Percentiles rank a stretch among this genome's conserved stretches.
phyloP scores from a whole-genome alignment of 2,888 invertebrate species.

The Caenorhabditis sinica region DNA sequence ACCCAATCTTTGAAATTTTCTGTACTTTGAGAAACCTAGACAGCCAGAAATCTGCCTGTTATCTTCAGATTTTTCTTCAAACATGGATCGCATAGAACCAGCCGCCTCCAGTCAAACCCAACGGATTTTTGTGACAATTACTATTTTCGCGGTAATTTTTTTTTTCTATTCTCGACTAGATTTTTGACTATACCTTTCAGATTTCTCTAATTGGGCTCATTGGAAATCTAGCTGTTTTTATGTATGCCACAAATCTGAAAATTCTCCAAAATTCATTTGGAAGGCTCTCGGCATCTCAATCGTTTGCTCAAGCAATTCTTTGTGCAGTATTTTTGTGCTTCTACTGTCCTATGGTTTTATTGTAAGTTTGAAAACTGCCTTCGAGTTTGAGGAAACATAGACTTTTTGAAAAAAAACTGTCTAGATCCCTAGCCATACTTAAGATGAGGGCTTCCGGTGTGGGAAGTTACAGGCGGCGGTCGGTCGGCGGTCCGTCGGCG shows the following conservation, averaged over 20 bases:
- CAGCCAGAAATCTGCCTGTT: background rate
- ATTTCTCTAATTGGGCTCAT: constrained; percentile 47
- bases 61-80: background rate
- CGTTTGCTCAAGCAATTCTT: constrained; percentile 66
- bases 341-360: constrained; percentile 66
- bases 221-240: constrained; percentile 48
- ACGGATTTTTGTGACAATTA: constrained; percentile 32
- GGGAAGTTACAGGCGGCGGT: too few species aligned
- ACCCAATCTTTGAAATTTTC: background rate
- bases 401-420: background rate
- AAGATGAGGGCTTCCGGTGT: too few species aligned
- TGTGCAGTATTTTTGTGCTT: constrained; percentile 65
- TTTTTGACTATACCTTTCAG: constrained; percentile 3
- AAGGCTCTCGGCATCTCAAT: constrained; percentile 67
- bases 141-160: constrained; percentile 42
- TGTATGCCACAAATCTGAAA: constrained; percentile 61
- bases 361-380: constrained; percentile 45
- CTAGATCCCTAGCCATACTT: too few species aligned
- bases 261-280: constrained; percentile 71
- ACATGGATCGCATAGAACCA: background rate
- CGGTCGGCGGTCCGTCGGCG: too few species aligned
- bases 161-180: background rate
- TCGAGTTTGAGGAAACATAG: too few species aligned
- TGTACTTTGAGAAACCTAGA: background rate
- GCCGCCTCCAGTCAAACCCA: constrained; percentile 39